Conservation (phyloP, 2,888 invertebrate genomes). For the Rhogogaster chlorosoma region DNA sequence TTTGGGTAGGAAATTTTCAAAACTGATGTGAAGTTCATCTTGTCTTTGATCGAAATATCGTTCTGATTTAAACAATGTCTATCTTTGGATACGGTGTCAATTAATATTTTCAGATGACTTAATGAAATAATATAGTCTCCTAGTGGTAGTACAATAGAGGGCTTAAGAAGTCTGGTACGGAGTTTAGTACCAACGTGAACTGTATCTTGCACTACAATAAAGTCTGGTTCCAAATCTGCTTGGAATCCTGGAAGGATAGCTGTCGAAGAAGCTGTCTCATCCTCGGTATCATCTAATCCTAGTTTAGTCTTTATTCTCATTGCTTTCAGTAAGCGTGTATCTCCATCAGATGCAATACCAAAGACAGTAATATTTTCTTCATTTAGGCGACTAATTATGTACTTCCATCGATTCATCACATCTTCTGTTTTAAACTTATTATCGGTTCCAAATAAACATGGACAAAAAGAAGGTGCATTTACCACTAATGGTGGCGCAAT, state of each 20-base stretch:
- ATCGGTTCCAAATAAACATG: constrained; percentile 62
- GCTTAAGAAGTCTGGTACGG: constrained; percentile 60
- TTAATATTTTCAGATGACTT: constrained; percentile 59
- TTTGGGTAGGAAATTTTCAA: constrained; percentile 23
- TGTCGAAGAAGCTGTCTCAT: constrained; percentile 40
- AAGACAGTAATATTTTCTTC: constrained; percentile 58
- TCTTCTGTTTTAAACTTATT: constrained; percentile 62
- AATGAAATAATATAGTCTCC: constrained; percentile 59
- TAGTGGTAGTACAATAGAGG: constrained; percentile 60
- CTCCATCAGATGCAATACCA: constrained; percentile 63
- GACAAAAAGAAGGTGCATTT: constrained; percentile 61
- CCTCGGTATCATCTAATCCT: constrained; percentile 24
- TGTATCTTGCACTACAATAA: constrained; percentile 60
- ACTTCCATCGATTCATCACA: constrained; percentile 59
- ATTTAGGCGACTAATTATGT: constrained; percentile 55
- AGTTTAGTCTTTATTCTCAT: constrained; percentile 59
- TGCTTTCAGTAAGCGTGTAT: constrained; percentile 61
- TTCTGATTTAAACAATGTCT: constrained; percentile 57
- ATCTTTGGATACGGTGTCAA: constrained; percentile 59
- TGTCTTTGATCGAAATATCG: constrained; percentile 45
- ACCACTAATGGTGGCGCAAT: constrained; percentile 59
- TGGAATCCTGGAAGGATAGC: constrained; percentile 54
- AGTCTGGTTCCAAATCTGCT: constrained; percentile 49
- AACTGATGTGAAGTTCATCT: constrained; percentile 51
- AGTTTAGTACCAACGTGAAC: constrained; percentile 64